phyloP scores from a whole-genome alignment of 2,888 invertebrate genomes.

The Gasteruption jaculator region DNA sequence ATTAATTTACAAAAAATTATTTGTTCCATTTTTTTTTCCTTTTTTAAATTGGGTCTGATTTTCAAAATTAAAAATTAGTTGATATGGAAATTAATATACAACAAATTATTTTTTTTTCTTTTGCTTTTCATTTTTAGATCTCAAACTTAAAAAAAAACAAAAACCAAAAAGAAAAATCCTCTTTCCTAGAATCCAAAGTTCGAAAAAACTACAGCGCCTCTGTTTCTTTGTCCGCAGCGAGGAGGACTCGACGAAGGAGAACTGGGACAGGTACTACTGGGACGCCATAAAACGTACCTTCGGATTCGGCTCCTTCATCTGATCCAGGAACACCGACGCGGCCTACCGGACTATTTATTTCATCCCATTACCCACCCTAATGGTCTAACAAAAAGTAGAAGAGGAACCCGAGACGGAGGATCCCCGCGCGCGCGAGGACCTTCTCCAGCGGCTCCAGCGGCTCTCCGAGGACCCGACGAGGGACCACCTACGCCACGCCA shows the following conservation, averaged over 20 bases:
- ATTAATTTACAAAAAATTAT: too few species aligned
- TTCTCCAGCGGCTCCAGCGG: too few species aligned
- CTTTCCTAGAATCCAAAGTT: neutral
- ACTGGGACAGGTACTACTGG: conserved; percentile 95
- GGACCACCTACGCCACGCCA: too few species aligned
- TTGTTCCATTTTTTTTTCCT: conserved; percentile 8
- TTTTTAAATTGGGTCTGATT: too few species aligned
- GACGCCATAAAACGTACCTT: conserved; percentile 89
- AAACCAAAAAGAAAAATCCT: neutral
- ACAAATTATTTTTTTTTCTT: too few species aligned
- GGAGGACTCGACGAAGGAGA: conserved; percentile 73
- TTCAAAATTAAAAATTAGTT: neutral
- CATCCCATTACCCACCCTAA: too few species aligned
- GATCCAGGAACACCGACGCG: conserved; percentile 35
- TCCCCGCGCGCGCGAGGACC: too few species aligned
- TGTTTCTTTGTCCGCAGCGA: conserved; percentile 58
- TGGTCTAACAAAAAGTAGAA: too few species aligned
- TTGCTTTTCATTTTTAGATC: too few species aligned
- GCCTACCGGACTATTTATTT: conserved; percentile 35
- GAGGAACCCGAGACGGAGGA: neutral
- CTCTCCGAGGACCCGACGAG: too few species aligned
- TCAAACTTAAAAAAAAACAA: too few species aligned
- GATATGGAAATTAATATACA: neutral
- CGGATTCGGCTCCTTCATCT: conserved; percentile 75
- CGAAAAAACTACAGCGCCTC: neutral